phyloP scores from a whole-genome alignment of 2,888 invertebrate genomes.

The Mesorhabditis spiculigera region DNA sequence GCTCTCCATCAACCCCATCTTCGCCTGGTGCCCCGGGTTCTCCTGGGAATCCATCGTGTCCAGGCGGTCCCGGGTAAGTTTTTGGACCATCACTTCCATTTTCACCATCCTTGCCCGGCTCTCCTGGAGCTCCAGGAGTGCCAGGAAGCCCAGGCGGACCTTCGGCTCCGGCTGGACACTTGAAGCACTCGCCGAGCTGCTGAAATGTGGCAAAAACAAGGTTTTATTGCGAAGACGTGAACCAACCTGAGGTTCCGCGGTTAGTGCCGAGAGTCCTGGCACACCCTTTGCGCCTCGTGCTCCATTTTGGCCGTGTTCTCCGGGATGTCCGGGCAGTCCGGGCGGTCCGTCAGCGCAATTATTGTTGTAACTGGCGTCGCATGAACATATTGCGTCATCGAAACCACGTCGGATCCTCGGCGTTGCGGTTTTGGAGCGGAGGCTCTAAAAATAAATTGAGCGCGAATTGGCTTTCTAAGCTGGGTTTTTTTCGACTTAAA shows the following conservation, averaged over 20 bases:
- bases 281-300: conserved; percentile 25
- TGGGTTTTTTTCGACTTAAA: too few species aligned
- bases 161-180: neutral
- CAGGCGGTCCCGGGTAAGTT: conserved; percentile 16
- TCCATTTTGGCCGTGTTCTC: conserved; percentile 25
- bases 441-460: neutral
- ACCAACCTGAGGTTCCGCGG: neutral
- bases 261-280: conserved; percentile 14
- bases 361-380: neutral
- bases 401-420: neutral
- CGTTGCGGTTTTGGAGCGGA: neutral
- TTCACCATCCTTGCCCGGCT: neutral
- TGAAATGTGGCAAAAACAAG: neutral
- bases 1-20: conserved; percentile 23
- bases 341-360: conserved; percentile 18
- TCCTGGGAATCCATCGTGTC: conserved; percentile 20
- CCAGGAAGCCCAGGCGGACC: neutral
- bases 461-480: neutral
- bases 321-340: conserved; percentile 21
- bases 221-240: neutral
- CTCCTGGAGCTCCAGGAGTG: neutral
- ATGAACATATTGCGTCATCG: neutral
- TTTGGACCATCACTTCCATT: conserved; percentile 17
- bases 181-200: neutral
- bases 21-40: conserved; percentile 19